These are phyloP conservation scores for Cephalopholis sonnerati DNA, from an alignment of 2,113 vertebrate species.

Conservation along the genomic window DNA sequence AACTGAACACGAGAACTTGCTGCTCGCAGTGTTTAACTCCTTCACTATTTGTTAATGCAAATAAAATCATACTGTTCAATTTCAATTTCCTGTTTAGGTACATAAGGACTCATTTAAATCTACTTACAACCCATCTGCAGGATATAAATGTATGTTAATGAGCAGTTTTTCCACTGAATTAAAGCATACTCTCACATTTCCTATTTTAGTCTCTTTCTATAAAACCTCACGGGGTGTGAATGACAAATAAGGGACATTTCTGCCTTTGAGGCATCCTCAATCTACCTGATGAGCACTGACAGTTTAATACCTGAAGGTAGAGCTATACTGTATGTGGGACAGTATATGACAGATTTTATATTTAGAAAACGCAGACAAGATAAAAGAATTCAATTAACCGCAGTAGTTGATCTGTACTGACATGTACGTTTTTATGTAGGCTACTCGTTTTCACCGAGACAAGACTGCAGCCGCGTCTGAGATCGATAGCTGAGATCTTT, in stretches of 20 bases:
- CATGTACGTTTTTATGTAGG: neutral
- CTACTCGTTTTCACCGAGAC: neutral
- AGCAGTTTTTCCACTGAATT: constrained; percentile 4
- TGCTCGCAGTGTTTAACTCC: neutral
- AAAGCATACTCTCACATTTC: constrained; percentile 19
- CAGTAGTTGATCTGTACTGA: neutral
- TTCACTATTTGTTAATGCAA: neutral
- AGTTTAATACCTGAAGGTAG: constrained; percentile 12
- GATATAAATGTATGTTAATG: constrained; percentile 12
- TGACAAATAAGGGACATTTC: constrained; percentile 37
- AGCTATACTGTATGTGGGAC: constrained; percentile 26
- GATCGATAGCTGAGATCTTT: constrained; percentile 11
- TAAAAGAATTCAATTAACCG: neutral
- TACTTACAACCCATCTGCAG: neutral
- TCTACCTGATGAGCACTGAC: constrained; percentile 39
- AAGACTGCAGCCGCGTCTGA: neutral
- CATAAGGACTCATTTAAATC: neutral
- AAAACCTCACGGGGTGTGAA: constrained; percentile 22
- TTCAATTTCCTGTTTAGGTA: neutral
- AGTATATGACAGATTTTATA: constrained; percentile 21
- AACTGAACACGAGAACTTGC: neutral
- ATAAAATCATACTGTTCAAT: neutral
- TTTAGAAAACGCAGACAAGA: constrained; percentile 33
- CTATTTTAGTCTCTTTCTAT: constrained; percentile 38
- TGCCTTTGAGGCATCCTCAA: constrained; percentile 44